Conservation (phyloP, 2,888 invertebrate genomes). For the Pseudococcus longispinus region DNA sequence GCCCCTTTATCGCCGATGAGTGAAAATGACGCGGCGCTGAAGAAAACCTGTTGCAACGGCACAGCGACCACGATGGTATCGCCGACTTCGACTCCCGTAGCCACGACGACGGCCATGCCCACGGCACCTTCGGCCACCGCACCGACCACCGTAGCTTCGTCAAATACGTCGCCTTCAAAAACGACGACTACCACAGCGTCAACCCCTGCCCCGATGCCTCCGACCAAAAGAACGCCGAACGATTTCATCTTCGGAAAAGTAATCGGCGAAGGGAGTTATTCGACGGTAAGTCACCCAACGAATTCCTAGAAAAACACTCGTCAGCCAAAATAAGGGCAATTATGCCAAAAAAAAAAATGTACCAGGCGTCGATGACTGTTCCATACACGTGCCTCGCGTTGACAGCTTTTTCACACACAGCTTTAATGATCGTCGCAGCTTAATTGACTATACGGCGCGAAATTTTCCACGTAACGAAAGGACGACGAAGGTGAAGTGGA, state of each 20-base stretch:
- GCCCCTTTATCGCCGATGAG: constrained; percentile 55
- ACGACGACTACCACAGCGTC: constrained; percentile 60
- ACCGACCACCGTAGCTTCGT: constrained; percentile 63
- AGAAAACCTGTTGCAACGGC: constrained; percentile 51
- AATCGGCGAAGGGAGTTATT: constrained; percentile 97
- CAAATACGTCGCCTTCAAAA: constrained; percentile 60
- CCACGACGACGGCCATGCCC: constrained; percentile 59
- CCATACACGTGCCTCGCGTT: not conserved
- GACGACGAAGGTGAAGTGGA: not conserved
- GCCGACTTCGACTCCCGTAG: constrained; percentile 57
- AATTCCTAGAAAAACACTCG: too few relatives aligned
- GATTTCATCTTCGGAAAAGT: constrained; percentile 95
- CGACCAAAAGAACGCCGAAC: constrained; percentile 76
- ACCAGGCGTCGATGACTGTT: not conserved
- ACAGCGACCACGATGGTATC: constrained; percentile 3
- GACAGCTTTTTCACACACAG: not conserved
- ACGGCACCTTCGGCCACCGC: constrained; percentile 67
- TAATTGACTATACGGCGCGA: not conserved
- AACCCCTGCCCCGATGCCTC: constrained; percentile 60
- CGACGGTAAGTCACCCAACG: constrained; percentile 71
- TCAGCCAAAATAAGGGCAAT: too few relatives aligned
- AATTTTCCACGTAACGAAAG: not conserved
- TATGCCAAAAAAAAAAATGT: not conserved
- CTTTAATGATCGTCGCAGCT: not conserved
- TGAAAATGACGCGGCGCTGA: constrained; percentile 55